phyloP scores from a whole-genome alignment of 2,113 vertebrate genomes.

The Argyrosomus japonicus region DNA sequence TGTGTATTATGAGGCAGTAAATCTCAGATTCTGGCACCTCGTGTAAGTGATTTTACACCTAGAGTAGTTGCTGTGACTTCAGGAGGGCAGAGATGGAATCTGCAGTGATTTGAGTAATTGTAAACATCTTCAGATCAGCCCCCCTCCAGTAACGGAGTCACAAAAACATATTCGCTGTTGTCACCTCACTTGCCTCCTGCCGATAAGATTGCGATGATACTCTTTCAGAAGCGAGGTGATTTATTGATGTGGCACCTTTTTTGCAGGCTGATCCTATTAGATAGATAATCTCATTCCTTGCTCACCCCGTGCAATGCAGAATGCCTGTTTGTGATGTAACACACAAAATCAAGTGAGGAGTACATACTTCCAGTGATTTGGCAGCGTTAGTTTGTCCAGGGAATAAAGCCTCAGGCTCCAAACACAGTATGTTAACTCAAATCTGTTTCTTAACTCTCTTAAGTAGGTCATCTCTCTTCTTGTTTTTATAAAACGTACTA shows the following conservation, averaged over 20 bases:
- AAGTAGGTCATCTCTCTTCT: conserved; percentile 13
- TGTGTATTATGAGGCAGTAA: conserved; percentile 3
- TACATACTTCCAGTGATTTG: conserved; percentile 28
- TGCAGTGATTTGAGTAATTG: conserved; percentile 15
- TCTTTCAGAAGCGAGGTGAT: conserved; percentile 39
- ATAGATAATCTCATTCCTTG: conserved; percentile 50
- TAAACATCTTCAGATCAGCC: conserved; percentile 24
- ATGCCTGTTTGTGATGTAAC: conserved; percentile 13
- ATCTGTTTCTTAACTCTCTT: conserved; percentile 28
- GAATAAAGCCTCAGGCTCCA: conserved; percentile 33
- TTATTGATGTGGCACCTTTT: conserved; percentile 43
- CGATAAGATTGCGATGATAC: conserved; percentile 38
- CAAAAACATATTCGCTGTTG: conserved; percentile 10
- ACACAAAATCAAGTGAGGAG: conserved; percentile 16
- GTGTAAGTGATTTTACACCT: neutral
- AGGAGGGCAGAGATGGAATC: neutral
- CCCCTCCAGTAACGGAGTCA: conserved; percentile 8
- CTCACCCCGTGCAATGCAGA: conserved; percentile 2
- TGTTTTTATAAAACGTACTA: conserved; percentile 5
- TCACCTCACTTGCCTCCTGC: conserved; percentile 9
- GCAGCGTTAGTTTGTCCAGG: conserved; percentile 34
- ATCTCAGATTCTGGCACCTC: neutral
- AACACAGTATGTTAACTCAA: conserved; percentile 27
- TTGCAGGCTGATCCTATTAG: conserved; percentile 37
- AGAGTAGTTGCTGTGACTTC: neutral